A percentile compares a stretch with the other conserved stretches of the same genome.
Evolutionary conservation across 2,888 invertebrate species (phyloP).

Genomic region (Microplitis manilae): DNA sequence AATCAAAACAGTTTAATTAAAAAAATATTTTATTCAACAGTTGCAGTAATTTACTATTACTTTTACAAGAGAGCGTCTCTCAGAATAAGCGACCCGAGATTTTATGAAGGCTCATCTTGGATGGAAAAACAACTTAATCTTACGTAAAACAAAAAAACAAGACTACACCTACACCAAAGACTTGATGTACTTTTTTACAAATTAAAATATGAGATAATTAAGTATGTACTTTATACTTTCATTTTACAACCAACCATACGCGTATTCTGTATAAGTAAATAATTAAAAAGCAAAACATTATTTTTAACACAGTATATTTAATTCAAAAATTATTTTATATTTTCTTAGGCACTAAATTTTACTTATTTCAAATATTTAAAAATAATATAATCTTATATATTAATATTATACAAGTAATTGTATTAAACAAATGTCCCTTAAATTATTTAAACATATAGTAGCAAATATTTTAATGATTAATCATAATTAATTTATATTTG

Average conservation of each 20-base stretch:
- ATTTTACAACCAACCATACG: neutral
- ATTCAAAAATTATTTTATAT: neutral
- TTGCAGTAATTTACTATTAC: slow-evolving; percentile 90
- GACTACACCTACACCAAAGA: neutral
- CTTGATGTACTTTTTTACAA: slow-evolving; percentile 1
- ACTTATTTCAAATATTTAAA: neutral
- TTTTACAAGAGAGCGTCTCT: slow-evolving; percentile 91
- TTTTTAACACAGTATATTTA: neutral
- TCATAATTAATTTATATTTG: neutral
- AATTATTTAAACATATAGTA: neutral
- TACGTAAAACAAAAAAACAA: slow-evolving; percentile 46
- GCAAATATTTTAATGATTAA: neutral
- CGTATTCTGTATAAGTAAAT: neutral
- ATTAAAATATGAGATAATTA: neutral
- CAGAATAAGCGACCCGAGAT: slow-evolving; percentile 89
- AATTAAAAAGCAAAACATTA: neutral
- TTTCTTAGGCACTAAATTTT: neutral
- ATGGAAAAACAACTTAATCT: slow-evolving; percentile 75
- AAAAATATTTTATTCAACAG: slow-evolving; percentile 72
- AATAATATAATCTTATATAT: neutral
- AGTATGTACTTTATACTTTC: neutral
- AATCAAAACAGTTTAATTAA: neutral
- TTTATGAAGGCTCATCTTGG: slow-evolving; percentile 91
- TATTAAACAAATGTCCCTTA: neutral
- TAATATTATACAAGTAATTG: neutral